Percentiles rank a stretch among this genome's conserved stretches.
phyloP scores from a whole-genome alignment of 2,113 vertebrate species.

The Noctilio leporinus region DNA sequence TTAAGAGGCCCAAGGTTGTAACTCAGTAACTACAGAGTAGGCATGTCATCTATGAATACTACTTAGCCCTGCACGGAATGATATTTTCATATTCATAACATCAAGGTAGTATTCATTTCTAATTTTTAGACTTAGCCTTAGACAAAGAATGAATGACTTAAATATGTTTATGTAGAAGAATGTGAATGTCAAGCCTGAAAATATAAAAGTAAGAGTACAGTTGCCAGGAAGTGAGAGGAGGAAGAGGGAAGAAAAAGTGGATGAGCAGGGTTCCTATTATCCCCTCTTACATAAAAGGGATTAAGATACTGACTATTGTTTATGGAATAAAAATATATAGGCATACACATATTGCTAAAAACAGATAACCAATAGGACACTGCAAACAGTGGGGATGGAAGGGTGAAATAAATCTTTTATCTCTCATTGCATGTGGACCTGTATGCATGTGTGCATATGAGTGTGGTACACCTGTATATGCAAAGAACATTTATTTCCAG shows the following conservation, averaged over 20 bases:
- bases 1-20: not conserved
- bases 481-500: not conserved
- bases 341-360: not conserved
- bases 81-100: not conserved
- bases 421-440: not conserved
- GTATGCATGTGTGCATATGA: not conserved
- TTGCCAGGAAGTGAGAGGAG: not conserved
- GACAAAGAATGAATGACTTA: constrained; percentile 17
- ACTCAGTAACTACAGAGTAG: not conserved
- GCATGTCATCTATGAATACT: not conserved
- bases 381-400: not conserved
- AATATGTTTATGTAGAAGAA: not conserved
- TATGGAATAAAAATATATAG: not conserved
- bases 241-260: not conserved
- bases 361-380: not conserved
- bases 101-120: not conserved
- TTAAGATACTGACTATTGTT: not conserved
- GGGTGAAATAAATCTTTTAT: not conserved
- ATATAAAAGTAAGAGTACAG: not conserved
- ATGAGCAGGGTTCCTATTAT: not conserved
- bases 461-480: not conserved
- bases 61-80: not conserved
- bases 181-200: not conserved
- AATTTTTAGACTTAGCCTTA: constrained; percentile 30
- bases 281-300: not conserved